Conservation (phyloP, 2,113 vertebrate species). For the Hipposideros armiger region DNA sequence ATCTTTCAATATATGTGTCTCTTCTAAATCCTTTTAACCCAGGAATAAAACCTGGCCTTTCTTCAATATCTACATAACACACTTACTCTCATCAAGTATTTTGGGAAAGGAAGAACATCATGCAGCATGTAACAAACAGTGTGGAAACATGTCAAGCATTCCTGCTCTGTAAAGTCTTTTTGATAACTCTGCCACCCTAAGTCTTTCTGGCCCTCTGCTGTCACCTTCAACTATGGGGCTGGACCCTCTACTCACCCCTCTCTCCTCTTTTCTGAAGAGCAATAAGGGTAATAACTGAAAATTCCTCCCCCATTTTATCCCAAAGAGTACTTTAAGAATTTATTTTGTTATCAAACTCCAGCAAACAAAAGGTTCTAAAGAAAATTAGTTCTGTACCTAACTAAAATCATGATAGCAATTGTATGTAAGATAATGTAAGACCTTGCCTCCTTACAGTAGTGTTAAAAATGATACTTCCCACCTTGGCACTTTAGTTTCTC, state of each 20-base stretch:
- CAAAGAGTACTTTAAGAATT: background rate
- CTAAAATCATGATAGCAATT: background rate
- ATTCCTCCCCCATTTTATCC: background rate
- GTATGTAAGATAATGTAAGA: background rate
- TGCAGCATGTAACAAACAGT: background rate
- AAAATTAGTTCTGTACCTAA: background rate
- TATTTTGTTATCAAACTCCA: background rate
- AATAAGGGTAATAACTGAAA: background rate
- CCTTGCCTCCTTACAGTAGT: background rate
- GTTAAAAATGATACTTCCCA: background rate
- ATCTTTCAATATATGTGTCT: background rate
- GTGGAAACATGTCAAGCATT: background rate
- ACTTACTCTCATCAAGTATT: background rate
- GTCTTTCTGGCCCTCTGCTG: background rate
- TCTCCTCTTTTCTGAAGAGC: background rate
- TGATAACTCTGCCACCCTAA: background rate
- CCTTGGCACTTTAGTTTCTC: conserved; percentile 16
- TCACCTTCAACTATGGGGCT: background rate
- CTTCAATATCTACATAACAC: background rate
- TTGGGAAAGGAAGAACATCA: background rate
- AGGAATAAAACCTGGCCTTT: background rate
- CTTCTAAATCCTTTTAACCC: background rate
- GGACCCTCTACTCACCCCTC: rapidly evolving
- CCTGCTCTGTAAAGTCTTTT: background rate
- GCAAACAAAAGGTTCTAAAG: background rate